Conservation (phyloP, 2,797 vertebrate genomes). For the Acridotheres tristis region DNA sequence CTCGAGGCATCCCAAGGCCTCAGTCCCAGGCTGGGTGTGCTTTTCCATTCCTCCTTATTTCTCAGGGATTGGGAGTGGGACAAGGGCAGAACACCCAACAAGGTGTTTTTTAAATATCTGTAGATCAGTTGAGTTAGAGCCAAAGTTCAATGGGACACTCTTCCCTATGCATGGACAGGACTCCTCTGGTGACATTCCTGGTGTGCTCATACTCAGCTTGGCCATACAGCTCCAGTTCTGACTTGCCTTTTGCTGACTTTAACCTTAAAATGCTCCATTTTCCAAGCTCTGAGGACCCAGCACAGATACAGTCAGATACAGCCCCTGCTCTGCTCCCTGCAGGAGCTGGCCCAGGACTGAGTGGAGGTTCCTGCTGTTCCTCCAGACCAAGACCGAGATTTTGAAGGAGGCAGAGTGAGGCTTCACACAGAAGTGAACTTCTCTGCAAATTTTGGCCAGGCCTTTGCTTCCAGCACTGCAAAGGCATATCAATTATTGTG, state of each 20-base stretch:
- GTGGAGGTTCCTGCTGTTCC: neutral
- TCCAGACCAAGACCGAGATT: neutral
- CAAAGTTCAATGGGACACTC: neutral
- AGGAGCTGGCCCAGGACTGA: neutral
- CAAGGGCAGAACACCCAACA: too few species aligned
- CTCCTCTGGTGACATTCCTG: neutral
- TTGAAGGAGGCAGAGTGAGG: neutral
- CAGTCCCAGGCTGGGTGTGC: neutral
- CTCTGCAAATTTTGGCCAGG: neutral
- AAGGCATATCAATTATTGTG: neutral
- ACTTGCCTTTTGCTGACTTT: neutral
- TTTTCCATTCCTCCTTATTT: too few species aligned
- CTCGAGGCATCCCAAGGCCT: neutral
- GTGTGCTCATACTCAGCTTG: neutral
- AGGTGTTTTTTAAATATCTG: too few species aligned
- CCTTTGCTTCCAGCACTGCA: neutral
- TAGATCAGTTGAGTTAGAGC: neutral
- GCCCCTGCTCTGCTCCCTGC: neutral
- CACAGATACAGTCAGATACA: neutral
- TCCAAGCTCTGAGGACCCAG: neutral
- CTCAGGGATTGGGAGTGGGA: neutral
- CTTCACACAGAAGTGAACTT: neutral
- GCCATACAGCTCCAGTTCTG: fast-evolving
- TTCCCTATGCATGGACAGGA: neutral
- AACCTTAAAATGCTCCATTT: neutral